A percentile compares a stretch with the other conserved stretches of the same genome.
These are phyloP conservation scores for Geopemphigus sp. DNA, from an alignment of 1,140 invertebrate species.

Conservation along the genomic window DNA sequence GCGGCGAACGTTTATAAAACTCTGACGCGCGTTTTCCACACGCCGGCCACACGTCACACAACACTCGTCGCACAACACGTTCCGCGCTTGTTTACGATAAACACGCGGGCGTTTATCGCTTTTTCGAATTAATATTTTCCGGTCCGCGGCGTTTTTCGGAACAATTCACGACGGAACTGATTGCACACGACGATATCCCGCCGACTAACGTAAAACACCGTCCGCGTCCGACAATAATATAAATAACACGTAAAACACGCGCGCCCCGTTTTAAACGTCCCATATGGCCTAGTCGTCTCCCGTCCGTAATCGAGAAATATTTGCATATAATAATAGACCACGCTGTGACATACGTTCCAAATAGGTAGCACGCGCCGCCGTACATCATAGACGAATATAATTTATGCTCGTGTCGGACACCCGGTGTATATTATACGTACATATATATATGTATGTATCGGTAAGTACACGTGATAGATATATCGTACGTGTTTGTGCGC, in stretches of 20 bases:
- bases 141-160: not conserved
- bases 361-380: not conserved
- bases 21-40: not conserved
- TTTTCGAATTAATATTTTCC: slow-evolving; percentile 36
- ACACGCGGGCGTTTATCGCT: too few species aligned
- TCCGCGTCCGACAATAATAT: not conserved
- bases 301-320: not conserved
- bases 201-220: not conserved
- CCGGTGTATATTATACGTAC: slow-evolving; percentile 9
- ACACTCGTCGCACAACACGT: not conserved
- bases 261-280: not conserved
- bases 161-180: not conserved
- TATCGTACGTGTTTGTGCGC: too few species aligned
- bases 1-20: too few species aligned
- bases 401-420: slow-evolving; percentile 26
- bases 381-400: not conserved
- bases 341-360: slow-evolving; percentile 28
- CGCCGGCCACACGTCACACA: not conserved
- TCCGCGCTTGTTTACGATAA: too few species aligned
- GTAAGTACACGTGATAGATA: too few species aligned
- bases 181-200: slow-evolving; percentile 18
- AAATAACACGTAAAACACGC: not conserved
- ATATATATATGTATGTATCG: too few species aligned
- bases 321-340: slow-evolving; percentile 44
- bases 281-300: too few species aligned